Conservation (phyloP, 2,113 vertebrate species). For the Promerops cafer region DNA sequence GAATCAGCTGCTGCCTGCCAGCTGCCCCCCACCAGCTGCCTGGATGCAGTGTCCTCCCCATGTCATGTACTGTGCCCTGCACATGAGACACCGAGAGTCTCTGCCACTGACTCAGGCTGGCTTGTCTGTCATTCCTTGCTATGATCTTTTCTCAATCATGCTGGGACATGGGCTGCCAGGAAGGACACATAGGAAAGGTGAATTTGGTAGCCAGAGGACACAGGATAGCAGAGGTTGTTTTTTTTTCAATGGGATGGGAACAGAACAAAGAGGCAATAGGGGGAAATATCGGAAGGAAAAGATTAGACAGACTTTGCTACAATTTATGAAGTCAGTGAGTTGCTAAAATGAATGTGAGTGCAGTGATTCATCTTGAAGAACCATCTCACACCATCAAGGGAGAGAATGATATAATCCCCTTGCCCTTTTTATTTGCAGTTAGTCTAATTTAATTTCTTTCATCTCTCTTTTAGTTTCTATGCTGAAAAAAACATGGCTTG, state of each 20-base stretch:
- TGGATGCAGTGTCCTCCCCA: neutral
- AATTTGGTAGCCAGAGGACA: neutral
- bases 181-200: neutral
- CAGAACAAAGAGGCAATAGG: neutral
- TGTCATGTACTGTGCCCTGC: neutral
- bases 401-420: neutral
- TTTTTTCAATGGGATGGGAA: neutral
- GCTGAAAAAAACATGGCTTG: neutral
- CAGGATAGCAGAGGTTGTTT: neutral
- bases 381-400: too few relatives aligned
- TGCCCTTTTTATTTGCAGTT: neutral
- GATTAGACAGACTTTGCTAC: neutral
- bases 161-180: neutral
- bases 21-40: neutral
- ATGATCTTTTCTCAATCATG: neutral
- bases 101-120: neutral
- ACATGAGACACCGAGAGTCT: neutral
- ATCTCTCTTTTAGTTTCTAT: neutral
- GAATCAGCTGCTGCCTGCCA: neutral
- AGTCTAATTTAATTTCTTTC: neutral
- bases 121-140: neutral
- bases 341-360: neutral
- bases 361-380: neutral
- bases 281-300: neutral
- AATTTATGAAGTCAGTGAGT: neutral